Evolutionary conservation across 92 coral and sea anemone genomes (phyloP).

Genomic region (Virgularia gustaviana): DNA sequence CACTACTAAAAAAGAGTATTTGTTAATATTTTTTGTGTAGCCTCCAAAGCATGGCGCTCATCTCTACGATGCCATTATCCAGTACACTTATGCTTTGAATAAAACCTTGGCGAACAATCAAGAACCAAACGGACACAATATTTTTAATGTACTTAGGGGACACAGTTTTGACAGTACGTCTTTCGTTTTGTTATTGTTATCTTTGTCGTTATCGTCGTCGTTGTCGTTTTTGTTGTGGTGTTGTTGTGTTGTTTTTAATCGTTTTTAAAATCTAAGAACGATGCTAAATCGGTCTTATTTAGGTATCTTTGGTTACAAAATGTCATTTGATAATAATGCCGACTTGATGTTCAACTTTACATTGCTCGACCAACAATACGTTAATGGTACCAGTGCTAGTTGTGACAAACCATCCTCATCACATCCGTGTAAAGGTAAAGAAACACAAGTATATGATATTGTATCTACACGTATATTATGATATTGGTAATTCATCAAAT

Average conservation of each 20-base stretch:
- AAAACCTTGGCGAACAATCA: constrained; percentile 48
- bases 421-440: neutral
- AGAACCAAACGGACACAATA: constrained; percentile 50
- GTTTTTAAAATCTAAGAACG: neutral
- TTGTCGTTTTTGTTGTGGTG: constrained; percentile 3
- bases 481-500: too few relatives aligned
- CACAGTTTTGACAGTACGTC: constrained; percentile 57
- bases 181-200: neutral
- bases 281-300: too few relatives aligned
- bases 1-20: neutral
- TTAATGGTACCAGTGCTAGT: neutral
- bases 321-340: constrained; percentile 74
- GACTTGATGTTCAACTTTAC: constrained; percentile 81
- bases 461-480: too few relatives aligned
- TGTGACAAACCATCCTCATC: neutral
- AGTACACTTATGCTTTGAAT: constrained; percentile 68
- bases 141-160: constrained; percentile 52
- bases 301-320: constrained; percentile 88
- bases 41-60: constrained; percentile 53
- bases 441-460: too few relatives aligned
- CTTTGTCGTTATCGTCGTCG: too few relatives aligned
- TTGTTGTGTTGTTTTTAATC: neutral
- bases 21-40: constrained; percentile 30
- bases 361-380: constrained; percentile 53
- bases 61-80: constrained; percentile 68